A percentile compares a stretch with the other conserved stretches of the same genome.
phyloP scores from a whole-genome alignment of 2,797 vertebrate species.

The Gymnopithys bicolor region DNA sequence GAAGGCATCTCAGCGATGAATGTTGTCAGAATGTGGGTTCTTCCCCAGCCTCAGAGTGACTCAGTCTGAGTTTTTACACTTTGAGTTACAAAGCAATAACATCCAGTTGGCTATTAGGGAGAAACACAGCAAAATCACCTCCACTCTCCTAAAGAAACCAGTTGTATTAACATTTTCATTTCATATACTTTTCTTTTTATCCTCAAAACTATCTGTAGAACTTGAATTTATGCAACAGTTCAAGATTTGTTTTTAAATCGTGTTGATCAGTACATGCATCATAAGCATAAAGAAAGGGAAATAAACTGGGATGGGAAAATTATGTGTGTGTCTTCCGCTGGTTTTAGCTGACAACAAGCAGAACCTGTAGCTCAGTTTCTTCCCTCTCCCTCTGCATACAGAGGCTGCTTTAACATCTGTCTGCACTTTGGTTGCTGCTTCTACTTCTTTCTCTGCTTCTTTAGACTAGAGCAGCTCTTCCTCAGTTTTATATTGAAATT shows the following conservation, averaged over 20 bases:
- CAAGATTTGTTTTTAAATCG: background rate
- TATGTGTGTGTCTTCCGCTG: background rate
- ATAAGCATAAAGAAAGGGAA: slow-evolving; percentile 28
- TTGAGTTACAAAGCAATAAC: background rate
- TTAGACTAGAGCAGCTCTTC: background rate
- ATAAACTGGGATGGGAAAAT: slow-evolving; percentile 13
- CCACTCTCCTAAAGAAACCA: background rate
- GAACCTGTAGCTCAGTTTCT: slow-evolving; percentile 28
- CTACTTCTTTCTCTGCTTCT: slow-evolving; percentile 2
- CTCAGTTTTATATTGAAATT: background rate
- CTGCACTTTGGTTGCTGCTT: background rate
- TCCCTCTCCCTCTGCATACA: background rate
- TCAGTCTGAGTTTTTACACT: background rate
- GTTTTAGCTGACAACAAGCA: slow-evolving; percentile 35
- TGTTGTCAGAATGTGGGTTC: background rate
- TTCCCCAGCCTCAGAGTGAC: background rate
- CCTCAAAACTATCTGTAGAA: background rate
- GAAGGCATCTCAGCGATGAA: background rate
- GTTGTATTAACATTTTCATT: background rate
- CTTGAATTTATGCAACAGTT: background rate
- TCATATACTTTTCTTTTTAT: background rate
- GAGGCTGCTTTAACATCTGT: background rate
- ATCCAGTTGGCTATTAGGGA: background rate
- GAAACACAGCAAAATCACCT: background rate
- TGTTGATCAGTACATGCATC: background rate